These are phyloP conservation scores for Philantomba maxwellii DNA, from an alignment of 2,113 vertebrate species.

Conservation along the genomic window DNA sequence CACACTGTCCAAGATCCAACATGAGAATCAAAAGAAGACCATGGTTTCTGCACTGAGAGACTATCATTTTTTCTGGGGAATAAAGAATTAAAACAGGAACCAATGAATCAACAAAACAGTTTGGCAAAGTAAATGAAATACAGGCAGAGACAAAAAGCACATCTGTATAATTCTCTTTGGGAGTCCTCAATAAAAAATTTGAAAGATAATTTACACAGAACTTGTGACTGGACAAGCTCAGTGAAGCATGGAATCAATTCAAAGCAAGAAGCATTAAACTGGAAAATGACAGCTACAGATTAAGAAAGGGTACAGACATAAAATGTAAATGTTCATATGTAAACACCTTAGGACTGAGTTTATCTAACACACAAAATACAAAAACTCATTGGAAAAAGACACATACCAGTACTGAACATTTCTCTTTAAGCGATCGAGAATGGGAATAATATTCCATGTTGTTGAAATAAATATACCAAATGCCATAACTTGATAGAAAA, in stretches of 20 bases:
- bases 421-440: neutral
- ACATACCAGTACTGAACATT: neutral
- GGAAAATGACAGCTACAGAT: neutral
- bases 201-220: neutral
- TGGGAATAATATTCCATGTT: neutral
- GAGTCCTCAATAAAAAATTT: neutral
- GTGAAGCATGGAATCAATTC: neutral
- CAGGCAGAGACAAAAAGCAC: neutral
- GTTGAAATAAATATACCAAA: neutral
- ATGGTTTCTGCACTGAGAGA: neutral
- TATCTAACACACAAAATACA: neutral
- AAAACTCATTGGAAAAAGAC: neutral
- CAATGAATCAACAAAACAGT: neutral
- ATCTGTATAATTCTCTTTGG: neutral
- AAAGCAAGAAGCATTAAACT: neutral
- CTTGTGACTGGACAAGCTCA: neutral
- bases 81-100: neutral
- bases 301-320: neutral
- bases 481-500: neutral
- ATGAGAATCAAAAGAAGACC: neutral
- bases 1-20: neutral
- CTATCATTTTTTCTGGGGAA: neutral
- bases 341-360: neutral
- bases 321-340: neutral
- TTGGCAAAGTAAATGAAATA: neutral